Percentiles rank a stretch among this genome's conserved stretches.
These are phyloP conservation scores for Dioctria linearis DNA, from an alignment of 2,888 invertebrate species.

Conservation along the genomic window DNA sequence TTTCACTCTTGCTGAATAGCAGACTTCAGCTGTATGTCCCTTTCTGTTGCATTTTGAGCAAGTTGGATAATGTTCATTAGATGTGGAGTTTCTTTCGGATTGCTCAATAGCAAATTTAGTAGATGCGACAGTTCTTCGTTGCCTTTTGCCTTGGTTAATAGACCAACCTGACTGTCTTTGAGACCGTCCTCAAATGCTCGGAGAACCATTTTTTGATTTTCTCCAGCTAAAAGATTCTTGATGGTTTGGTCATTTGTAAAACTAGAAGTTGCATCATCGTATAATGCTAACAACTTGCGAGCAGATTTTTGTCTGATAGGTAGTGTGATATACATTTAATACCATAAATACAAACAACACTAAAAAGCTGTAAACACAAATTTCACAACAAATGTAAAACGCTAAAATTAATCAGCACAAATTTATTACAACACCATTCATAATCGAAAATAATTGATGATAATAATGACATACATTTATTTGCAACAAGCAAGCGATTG, in stretches of 20 bases:
- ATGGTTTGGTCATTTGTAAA: background rate
- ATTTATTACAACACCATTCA: too few relatives aligned
- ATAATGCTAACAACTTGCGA: background rate
- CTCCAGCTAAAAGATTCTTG: background rate
- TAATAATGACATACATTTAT: too few relatives aligned
- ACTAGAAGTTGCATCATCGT: slow-evolving; percentile 13
- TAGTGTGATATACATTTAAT: too few relatives aligned
- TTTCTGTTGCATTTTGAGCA: slow-evolving; percentile 1
- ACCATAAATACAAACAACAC: too few relatives aligned
- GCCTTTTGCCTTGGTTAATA: background rate
- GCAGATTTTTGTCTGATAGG: background rate
- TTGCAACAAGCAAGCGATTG: too few relatives aligned
- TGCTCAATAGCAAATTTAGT: background rate
- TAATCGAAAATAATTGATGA: too few relatives aligned
- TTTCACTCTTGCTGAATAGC: background rate
- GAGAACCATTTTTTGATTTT: background rate
- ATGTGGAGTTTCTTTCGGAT: background rate
- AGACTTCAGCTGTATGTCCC: slow-evolving; percentile 1
- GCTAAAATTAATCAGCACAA: too few relatives aligned
- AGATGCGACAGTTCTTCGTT: background rate
- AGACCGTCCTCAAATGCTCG: slow-evolving; percentile 6
- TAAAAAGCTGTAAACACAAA: too few relatives aligned
- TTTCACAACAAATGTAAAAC: too few relatives aligned
- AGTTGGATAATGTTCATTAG: background rate
- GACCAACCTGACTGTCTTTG: background rate